Conservation (phyloP, 2,113 vertebrate species). For the Petaurus breviceps region DNA sequence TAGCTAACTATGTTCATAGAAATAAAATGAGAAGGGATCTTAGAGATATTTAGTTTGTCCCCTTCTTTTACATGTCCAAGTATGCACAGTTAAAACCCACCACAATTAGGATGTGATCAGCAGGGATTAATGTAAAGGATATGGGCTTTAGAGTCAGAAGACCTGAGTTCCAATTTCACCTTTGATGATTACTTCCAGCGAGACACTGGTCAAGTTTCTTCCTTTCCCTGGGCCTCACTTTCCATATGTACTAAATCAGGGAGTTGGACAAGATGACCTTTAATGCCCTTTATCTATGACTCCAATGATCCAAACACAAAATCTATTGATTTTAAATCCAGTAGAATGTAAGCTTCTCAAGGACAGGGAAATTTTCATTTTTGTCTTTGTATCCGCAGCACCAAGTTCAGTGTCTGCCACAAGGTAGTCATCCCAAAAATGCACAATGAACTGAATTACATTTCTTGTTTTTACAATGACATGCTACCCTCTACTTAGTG, state of each 20-base stretch:
- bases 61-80: background rate
- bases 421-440: background rate
- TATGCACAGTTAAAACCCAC: background rate
- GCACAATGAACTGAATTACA: background rate
- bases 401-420: background rate
- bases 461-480: background rate
- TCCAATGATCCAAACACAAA: background rate
- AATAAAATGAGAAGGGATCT: background rate
- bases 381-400: background rate
- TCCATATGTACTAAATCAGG: background rate
- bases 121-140: background rate
- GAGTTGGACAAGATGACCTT: background rate
- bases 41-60: background rate
- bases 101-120: background rate
- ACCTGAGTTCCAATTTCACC: background rate
- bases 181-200: background rate
- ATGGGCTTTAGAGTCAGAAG: background rate
- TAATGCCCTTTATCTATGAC: background rate
- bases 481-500: background rate
- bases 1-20: background rate
- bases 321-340: background rate
- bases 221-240: background rate
- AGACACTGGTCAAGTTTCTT: background rate
- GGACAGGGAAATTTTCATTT: background rate
- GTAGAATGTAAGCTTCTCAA: background rate